Evolutionary conservation across 2,797 vertebrate species (phyloP).

Genomic region (Neomorphus geoffroyi): DNA sequence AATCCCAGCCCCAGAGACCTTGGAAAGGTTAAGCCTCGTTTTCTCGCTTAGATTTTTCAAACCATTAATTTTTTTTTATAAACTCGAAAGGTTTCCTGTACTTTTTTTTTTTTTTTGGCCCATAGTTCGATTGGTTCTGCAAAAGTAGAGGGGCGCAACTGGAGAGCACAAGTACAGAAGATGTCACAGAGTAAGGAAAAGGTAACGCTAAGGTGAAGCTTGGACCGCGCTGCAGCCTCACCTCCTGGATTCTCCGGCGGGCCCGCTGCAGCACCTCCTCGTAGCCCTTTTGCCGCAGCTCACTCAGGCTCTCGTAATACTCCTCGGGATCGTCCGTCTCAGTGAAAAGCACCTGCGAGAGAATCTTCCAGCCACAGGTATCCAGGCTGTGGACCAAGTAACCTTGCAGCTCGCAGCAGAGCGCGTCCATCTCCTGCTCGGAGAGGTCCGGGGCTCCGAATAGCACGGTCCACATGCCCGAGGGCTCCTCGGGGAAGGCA

Average conservation of each 20-base stretch:
- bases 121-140: accelerated
- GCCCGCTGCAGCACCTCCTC: conserved; percentile 91
- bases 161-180: neutral
- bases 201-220: neutral
- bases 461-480: conserved; percentile 91
- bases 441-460: conserved; percentile 83
- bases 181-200: neutral
- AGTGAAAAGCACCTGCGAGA: conserved; percentile 92
- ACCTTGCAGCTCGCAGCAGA: conserved; percentile 91
- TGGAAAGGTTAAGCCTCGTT: neutral
- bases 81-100: neutral
- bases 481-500: conserved; percentile 89
- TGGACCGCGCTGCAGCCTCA: conserved; percentile 40
- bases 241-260: conserved; percentile 89
- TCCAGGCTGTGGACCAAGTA: conserved; percentile 94
- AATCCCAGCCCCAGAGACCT: neutral
- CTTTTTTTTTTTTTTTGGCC: neutral
- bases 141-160: neutral
- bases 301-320: conserved; percentile 96
- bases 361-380: conserved; percentile 97
- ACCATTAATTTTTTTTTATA: neutral
- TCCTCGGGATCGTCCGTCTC: conserved; percentile 92
- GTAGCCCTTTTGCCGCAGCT: conserved; percentile 92
- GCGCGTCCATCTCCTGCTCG: conserved; percentile 83
- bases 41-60: neutral